Conservation (phyloP, 2,888 invertebrate species). For the Agrotis puta region DNA sequence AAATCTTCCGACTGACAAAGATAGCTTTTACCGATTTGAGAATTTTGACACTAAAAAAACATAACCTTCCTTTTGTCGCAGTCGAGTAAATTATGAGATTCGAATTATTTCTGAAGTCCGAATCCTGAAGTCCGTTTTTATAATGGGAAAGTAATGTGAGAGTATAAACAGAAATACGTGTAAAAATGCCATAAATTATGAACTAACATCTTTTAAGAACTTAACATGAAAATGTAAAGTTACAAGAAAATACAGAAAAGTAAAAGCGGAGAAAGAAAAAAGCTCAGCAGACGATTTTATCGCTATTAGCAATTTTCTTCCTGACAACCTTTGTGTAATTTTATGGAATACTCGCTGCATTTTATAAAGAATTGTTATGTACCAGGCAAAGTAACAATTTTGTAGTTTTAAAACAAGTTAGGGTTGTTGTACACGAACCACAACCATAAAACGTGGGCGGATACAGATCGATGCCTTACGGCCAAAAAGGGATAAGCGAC, state of each 20-base stretch:
- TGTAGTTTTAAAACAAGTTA: conserved; percentile 26
- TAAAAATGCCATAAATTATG: conserved; percentile 20
- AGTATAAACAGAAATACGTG: not conserved
- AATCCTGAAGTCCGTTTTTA: too few species aligned
- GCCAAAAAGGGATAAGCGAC: too few species aligned
- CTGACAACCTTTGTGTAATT: conserved; percentile 28
- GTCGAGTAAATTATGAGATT: not conserved
- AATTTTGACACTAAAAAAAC: not conserved
- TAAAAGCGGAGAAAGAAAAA: conserved; percentile 31
- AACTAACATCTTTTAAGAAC: conserved; percentile 19
- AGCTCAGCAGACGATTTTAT: conserved; percentile 10
- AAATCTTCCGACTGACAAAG: too few species aligned
- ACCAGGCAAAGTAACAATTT: conserved; percentile 34
- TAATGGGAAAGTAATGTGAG: not conserved
- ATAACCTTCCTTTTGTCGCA: too few species aligned
- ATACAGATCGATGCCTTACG: too few species aligned
- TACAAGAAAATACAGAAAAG: conserved; percentile 14
- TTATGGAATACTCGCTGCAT: conserved; percentile 31
- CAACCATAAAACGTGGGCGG: too few species aligned
- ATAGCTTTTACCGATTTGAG: not conserved
- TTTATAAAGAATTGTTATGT: conserved; percentile 34
- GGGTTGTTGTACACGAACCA: too few species aligned
- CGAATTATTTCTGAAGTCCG: too few species aligned
- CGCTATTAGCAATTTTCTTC: conserved; percentile 45
- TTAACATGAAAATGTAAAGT: conserved; percentile 14